These are phyloP conservation scores for Cheilosia scutellata DNA, from an alignment of 2,888 invertebrate genomes.

Conservation along the genomic window DNA sequence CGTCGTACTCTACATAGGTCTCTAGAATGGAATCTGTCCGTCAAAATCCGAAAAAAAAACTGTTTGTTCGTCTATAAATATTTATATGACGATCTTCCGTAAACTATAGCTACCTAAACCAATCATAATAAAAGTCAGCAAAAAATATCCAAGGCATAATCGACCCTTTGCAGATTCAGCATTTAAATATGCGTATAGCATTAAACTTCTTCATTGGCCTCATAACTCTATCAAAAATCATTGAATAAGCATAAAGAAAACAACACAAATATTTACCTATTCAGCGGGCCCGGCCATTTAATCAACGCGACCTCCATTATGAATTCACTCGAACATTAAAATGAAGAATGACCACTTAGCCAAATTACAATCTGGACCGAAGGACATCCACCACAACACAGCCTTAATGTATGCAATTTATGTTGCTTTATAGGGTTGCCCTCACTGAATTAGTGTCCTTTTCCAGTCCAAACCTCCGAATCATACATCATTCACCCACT, in stretches of 20 bases:
- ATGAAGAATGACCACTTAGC: slow-evolving; percentile 85
- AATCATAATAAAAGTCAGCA: neutral
- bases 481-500: slow-evolving; percentile 64
- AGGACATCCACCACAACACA: slow-evolving; percentile 59
- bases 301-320: slow-evolving; percentile 80
- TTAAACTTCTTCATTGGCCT: slow-evolving; percentile 28
- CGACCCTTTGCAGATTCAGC: slow-evolving; percentile 19
- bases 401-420: slow-evolving; percentile 69
- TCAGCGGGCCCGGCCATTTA: slow-evolving; percentile 71
- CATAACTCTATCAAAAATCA: slow-evolving; percentile 45
- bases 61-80: too few species aligned
- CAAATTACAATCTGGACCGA: slow-evolving; percentile 83
- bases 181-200: slow-evolving; percentile 6
- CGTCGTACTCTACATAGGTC: too few species aligned
- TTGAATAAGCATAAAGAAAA: slow-evolving; percentile 66
- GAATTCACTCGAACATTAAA: slow-evolving; percentile 82
- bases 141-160: slow-evolving; percentile 10
- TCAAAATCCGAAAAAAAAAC: too few species aligned
- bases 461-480: slow-evolving; percentile 15
- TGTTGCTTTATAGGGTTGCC: slow-evolving; percentile 59
- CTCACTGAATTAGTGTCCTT: slow-evolving; percentile 53
- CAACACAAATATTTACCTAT: slow-evolving; percentile 68
- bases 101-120: too few species aligned
- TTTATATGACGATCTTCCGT: too few species aligned
- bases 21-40: too few species aligned